Evolutionary conservation across 2,797 vertebrate species (phyloP).

Genomic region (Rhinatrema bivittatum): DNA sequence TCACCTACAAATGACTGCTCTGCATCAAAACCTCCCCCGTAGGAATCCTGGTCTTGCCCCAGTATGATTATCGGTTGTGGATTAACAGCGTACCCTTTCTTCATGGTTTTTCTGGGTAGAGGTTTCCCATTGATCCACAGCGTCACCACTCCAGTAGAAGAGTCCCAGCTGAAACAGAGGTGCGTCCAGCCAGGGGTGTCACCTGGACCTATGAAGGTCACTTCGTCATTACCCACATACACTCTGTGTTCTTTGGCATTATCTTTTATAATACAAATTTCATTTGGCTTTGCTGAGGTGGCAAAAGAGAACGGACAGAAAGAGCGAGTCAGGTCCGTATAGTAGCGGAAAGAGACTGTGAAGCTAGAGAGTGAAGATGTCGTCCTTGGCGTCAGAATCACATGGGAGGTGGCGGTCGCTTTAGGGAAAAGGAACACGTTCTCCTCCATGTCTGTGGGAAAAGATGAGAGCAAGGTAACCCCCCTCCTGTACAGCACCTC

Average conservation of each 20-base stretch:
- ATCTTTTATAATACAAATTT: conserved; percentile 35
- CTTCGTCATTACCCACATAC: background rate
- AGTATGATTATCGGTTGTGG: too few species aligned
- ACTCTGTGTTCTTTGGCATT: background rate
- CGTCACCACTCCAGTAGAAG: conserved; percentile 20
- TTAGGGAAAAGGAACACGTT: conserved; percentile 54
- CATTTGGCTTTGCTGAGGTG: conserved; percentile 2
- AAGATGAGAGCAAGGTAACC: too few species aligned
- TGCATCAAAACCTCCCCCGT: too few species aligned
- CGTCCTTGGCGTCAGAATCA: conserved; percentile 19
- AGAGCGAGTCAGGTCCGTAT: conserved; percentile 37
- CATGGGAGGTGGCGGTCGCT: conserved; percentile 18
- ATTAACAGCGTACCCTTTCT: too few species aligned
- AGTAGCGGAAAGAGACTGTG: conserved; percentile 49
- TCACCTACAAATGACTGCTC: too few species aligned
- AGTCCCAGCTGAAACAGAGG: conserved; percentile 52
- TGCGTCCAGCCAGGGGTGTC: conserved; percentile 34
- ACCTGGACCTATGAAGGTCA: background rate
- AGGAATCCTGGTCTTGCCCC: too few species aligned
- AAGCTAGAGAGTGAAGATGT: conserved; percentile 16
- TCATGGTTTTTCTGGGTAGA: too few species aligned
- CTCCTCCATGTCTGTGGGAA: too few species aligned
- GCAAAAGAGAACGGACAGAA: conserved; percentile 49
- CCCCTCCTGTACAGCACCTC: too few species aligned
- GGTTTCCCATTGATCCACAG: too few species aligned